phyloP scores from a whole-genome alignment of 2,797 vertebrate species.

The Eidolon dupreanum region DNA sequence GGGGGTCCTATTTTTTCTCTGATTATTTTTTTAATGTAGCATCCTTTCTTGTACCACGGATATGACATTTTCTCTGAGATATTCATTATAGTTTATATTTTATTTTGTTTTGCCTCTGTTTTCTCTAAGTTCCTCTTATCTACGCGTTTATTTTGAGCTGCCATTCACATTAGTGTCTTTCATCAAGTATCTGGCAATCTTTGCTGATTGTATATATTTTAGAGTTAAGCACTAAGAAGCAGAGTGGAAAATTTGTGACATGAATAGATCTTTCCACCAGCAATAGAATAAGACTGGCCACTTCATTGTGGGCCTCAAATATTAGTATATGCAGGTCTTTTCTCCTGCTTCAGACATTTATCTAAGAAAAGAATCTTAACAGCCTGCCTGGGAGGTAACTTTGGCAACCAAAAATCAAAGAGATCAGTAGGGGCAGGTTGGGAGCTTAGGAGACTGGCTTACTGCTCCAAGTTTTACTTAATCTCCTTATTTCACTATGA shows the following conservation, averaged over 20 bases:
- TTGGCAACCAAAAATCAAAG: not conserved
- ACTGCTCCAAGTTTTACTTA: not conserved
- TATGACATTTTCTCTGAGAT: not conserved
- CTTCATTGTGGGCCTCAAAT: not conserved
- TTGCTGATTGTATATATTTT: not conserved
- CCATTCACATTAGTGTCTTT: not conserved
- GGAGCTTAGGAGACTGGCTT: not conserved
- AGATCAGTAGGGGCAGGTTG: not conserved
- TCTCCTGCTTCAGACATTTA: not conserved
- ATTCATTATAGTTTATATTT: not conserved
- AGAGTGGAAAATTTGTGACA: not conserved
- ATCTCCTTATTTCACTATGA: not conserved
- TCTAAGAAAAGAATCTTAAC: not conserved
- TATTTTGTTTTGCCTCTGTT: not conserved
- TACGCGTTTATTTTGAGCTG: not conserved
- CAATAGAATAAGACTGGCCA: not conserved
- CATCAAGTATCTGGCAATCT: not conserved
- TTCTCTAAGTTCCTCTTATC: not conserved
- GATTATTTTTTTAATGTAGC: not conserved
- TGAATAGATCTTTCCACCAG: not conserved
- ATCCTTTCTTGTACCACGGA: not conserved
- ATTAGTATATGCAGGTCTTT: not conserved
- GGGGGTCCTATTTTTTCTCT: not conserved
- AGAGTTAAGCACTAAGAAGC: not conserved
- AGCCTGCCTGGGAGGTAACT: not conserved